Evolutionary conservation across 2,888 invertebrate genomes (phyloP), one percentile per base, ranked within the genome.

Genomic region (Phaonia tiefii): DNA sequence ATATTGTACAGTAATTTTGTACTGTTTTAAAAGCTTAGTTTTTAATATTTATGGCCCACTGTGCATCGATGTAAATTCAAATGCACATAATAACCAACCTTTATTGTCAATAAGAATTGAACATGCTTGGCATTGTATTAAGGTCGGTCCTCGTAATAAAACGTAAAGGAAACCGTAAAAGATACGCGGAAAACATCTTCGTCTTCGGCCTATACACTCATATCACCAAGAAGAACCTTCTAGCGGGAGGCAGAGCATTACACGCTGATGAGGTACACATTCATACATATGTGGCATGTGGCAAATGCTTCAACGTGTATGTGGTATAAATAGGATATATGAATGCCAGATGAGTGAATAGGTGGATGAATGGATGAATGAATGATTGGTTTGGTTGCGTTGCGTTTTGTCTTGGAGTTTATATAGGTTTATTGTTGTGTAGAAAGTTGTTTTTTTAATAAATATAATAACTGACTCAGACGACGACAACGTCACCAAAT

Each of bases 181-280:
- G 54, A 69, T 69, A 54, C 65, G 65, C 65, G 65, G n/a, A 46
- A 65, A 65, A 65, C 46, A 26, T 65, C 65, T 65, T 65, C 25
- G 15, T 11, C 54, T 8, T 25, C 25, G 25, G 46, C 46, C 44
- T 65, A 25, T 26, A 56, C 44, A 44, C 10, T n/a, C 13, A 20
- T n/a, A 31, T 3, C 31, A 3, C 4, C 31, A 31, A 8, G 10
- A 54, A 54, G 4, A 22, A 54, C 54, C 46, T 65, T 65, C 15
- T 46, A 65, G 65, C 25, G 22, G n/a, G n/a, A n/a, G n/a, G n/a
- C 25, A 54, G 54, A 22, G 22, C 22, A 22, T 25, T 54, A 54
- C 1, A 25, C 25, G 54, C 7, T 17, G 4, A 31, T 31, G 31
- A 3, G 31, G 31, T 31, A n/a, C n/a, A n/a, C n/a, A n/a, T n/a